Evolutionary conservation across 2,113 vertebrate genomes (phyloP), one percentile per base, ranked within the genome.

Genomic region (Entelurus aequoreus): DNA sequence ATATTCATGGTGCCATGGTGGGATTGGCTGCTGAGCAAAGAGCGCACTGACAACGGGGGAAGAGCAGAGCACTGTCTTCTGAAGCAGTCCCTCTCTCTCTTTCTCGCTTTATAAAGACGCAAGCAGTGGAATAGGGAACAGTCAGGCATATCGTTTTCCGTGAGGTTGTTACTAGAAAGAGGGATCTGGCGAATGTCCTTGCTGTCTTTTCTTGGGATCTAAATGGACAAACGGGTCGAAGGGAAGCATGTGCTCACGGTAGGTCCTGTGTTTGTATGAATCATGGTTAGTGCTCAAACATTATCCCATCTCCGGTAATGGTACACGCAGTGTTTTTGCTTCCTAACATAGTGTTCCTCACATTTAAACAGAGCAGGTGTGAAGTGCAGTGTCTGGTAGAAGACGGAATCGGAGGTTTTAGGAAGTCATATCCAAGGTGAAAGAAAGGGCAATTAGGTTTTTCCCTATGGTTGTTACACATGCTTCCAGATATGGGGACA

Each of bases 1-100:
- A 88, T 83, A 88, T 88, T 87, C 83, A 88, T 88, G 80, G 69
- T 73, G 72, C 65, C 72, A 74, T 69, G 78, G 77, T 75, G 81
- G 78, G 84, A 88, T 85, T 87, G 86, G 87, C 81, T 81, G 83
- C 66, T 35, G 62, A 83, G 72, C 70, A 76, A 74, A 75, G 81
- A 82, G 81, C 77, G 71, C 78, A 77, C 76, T 80, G 79, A 77
- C 80, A 42, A 56, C 38, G 21, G 78, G 78, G 71, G 66, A 66
- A 78, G 79, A 82, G 81, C 71, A 11, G 68, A 78, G 76, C 76
- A 62, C 59, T 60, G 66, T 77, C 70, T 77, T 83, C 60, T 62
- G 72, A 73, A 64, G 76, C 69, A 63, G 60, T 55, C 69, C 53
- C 53, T 15, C 21, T 47, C 46, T 64, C 56, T 66, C 52, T 54